A percentile compares a stretch with the other conserved stretches of the same genome.
Evolutionary conservation across 2,797 vertebrate genomes (phyloP).

Genomic region (Pogonophryne albipinna): DNA sequence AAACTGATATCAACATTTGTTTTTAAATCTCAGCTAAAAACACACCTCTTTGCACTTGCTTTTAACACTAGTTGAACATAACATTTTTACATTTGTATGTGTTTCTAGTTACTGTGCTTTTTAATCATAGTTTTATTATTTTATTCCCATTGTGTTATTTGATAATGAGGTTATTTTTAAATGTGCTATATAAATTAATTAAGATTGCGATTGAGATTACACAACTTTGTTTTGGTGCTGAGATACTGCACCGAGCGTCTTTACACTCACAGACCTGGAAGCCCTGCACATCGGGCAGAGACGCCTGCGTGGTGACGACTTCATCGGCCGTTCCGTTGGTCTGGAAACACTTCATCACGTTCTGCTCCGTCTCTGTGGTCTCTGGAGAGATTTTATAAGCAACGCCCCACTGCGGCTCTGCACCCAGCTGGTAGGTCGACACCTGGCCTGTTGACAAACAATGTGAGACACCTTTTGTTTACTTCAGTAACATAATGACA

Average conservation of each 20-base stretch:
- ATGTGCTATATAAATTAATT: too few relatives aligned
- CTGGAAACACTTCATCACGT: constrained; percentile 88
- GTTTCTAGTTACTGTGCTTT: too few relatives aligned
- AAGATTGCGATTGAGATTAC: background rate
- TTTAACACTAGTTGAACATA: too few relatives aligned
- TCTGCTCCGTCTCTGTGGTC: constrained; percentile 85
- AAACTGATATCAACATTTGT: background rate
- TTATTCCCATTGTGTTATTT: too few relatives aligned
- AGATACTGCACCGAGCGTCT: background rate
- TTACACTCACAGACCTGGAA: constrained; percentile 79
- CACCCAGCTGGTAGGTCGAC: constrained; percentile 84
- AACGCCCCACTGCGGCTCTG: constrained; percentile 74
- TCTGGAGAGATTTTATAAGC: constrained; percentile 86
- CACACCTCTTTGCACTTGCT: too few relatives aligned
- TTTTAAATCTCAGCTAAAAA: too few relatives aligned
- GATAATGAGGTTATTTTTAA: too few relatives aligned
- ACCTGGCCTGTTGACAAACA: constrained; percentile 81
- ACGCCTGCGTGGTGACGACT: constrained; percentile 72
- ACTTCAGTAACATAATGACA: too few relatives aligned
- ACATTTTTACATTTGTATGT: too few relatives aligned
- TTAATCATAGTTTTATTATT: too few relatives aligned
- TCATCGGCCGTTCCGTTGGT: constrained; percentile 85
- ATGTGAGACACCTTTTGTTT: too few relatives aligned
- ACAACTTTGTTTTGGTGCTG: background rate
- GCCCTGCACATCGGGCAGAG: constrained; percentile 78